These are phyloP conservation scores for Drosophila arizonae DNA, from an alignment of 1,140 invertebrate species.

Conservation along the genomic window DNA sequence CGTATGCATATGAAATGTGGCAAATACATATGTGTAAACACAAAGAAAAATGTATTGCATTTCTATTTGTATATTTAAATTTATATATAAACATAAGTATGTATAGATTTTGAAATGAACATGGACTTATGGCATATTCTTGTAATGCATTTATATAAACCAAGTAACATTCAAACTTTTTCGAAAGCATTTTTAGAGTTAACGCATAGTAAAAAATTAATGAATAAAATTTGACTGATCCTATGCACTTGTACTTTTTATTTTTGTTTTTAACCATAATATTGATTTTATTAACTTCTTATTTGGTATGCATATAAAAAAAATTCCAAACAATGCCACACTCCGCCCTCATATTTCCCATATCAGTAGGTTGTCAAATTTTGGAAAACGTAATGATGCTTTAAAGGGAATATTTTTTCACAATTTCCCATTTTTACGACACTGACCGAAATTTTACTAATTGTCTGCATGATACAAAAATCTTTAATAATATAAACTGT, in stretches of 20 bases:
- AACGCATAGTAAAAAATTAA: constrained; percentile 20
- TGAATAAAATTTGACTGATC: constrained; percentile 27
- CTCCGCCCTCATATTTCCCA: background rate
- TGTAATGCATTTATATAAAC: constrained; percentile 32
- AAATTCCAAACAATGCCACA: constrained; percentile 9
- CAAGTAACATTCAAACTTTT: constrained; percentile 36
- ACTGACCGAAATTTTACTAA: constrained; percentile 15
- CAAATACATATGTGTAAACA: constrained; percentile 50
- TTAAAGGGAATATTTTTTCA: background rate
- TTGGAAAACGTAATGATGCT: background rate
- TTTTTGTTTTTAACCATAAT: constrained; percentile 5
- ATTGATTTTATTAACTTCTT: constrained; percentile 10
- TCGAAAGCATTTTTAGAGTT: constrained; percentile 6
- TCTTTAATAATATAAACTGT: background rate
- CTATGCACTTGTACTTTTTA: constrained; percentile 21
- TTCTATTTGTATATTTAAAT: constrained; percentile 56
- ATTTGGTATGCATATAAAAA: constrained; percentile 15
- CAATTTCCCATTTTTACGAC: background rate
- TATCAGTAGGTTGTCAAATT: background rate
- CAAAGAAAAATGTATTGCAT: constrained; percentile 44
- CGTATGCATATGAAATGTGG: constrained; percentile 49
- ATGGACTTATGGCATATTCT: constrained; percentile 45
- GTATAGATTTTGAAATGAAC: constrained; percentile 59
- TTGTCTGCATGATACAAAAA: constrained; percentile 16
- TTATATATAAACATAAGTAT: constrained; percentile 60